Conservation (phyloP, 35 echinoderm and acorn worm species). For the Hemicentrotus pulcherrimus region DNA sequence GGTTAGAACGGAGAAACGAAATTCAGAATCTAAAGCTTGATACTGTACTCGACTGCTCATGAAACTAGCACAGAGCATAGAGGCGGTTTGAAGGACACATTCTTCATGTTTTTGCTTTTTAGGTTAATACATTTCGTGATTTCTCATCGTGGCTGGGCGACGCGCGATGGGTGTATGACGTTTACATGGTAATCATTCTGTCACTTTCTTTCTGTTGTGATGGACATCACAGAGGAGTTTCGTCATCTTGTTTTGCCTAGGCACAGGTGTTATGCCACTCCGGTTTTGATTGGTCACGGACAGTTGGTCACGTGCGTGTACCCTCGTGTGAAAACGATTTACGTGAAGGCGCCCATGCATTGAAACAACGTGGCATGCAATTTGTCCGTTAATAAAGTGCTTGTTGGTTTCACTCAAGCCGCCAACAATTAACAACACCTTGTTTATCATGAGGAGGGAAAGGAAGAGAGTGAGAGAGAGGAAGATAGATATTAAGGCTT, state of each 20-base stretch:
- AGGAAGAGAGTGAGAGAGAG: too few species aligned
- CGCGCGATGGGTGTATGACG: background rate
- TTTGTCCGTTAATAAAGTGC: background rate
- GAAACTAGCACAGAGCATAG: too few species aligned
- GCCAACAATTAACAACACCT: background rate
- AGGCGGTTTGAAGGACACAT: too few species aligned
- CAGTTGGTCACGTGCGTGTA: slow-evolving; percentile 1
- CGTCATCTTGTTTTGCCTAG: background rate
- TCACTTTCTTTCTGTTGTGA: background rate
- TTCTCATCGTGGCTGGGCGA: background rate
- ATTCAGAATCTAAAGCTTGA: too few species aligned
- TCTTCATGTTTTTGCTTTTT: too few species aligned
- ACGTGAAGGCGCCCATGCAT: background rate
- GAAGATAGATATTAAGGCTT: too few species aligned
- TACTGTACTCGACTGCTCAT: too few species aligned
- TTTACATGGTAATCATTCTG: background rate
- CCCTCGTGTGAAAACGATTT: slow-evolving; percentile 1
- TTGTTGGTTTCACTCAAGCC: background rate
- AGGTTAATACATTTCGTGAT: too few species aligned
- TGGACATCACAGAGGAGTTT: background rate
- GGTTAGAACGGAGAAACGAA: too few species aligned
- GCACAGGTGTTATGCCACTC: background rate
- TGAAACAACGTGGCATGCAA: background rate
- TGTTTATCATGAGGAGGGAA: background rate
- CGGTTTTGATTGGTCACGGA: background rate